Evolutionary conservation across 2,113 vertebrate species (phyloP).

Genomic region (Eupsittula cactorum): DNA sequence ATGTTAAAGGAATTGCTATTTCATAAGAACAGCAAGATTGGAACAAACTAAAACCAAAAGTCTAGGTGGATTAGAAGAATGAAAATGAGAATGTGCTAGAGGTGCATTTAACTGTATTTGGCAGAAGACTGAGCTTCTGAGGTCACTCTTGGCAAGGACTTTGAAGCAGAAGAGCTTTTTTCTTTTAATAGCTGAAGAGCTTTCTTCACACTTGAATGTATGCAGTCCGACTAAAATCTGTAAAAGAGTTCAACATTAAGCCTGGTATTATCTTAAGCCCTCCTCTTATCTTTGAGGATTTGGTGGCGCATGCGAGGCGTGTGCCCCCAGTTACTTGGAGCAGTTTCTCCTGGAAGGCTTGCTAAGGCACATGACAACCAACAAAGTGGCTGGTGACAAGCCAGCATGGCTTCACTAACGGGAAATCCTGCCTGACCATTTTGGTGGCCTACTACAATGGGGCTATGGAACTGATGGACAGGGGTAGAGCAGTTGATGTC

Average conservation of each 20-base stretch:
- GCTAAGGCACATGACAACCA: too few relatives aligned
- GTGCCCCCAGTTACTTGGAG: too few relatives aligned
- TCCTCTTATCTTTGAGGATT: neutral
- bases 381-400: too few relatives aligned
- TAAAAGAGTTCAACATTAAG: neutral
- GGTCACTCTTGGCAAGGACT: neutral
- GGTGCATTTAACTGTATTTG: neutral
- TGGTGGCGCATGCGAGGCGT: rapidly evolving
- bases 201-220: neutral
- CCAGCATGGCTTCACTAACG: too few relatives aligned
- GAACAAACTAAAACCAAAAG: neutral
- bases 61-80: neutral
- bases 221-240: neutral
- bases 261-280: neutral
- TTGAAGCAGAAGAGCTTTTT: neutral
- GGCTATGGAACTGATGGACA: too few relatives aligned
- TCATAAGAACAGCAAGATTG: neutral
- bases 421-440: too few relatives aligned
- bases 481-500: too few relatives aligned
- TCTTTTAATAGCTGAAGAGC: neutral
- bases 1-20: neutral
- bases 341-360: too few relatives aligned
- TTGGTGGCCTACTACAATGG: too few relatives aligned
- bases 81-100: neutral
- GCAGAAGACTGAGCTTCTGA: neutral